Evolutionary conservation across 2,888 invertebrate genomes (phyloP), one percentile per base, ranked within the genome.

Genomic region (Drosophila kokeensis): DNA sequence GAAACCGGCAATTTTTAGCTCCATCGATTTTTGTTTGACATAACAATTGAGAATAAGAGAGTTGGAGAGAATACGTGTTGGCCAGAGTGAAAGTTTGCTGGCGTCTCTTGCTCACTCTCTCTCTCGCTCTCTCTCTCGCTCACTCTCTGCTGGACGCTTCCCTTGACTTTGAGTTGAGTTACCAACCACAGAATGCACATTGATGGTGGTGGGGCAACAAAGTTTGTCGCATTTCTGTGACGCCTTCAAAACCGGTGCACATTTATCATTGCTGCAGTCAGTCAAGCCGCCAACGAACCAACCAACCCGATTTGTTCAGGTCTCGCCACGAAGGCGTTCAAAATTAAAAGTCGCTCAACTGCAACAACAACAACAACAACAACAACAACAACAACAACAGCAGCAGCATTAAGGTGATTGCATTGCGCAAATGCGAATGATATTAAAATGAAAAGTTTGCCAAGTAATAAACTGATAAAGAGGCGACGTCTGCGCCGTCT

Each of bases 341-440:
- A 92, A 91, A 91, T 92, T 91, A 89, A 91, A 92, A 91, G 91
- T 86, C 90, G 83, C 90, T 86, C 85, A 82, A 76, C 78, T 73
- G 72, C 72, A 68, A 27, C 63, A 76, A 57, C 77, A 67, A 53
- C 73, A 74, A n/a, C 42, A 64, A 57, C 65, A 76, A n/a, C 32
- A 52, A 21, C 24, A 36, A 36, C 62, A 74, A n/a, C 42, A 64
- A 57, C 65, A 76, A n/a, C 32, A 52, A 21, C 24, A 36, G 32
- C 62, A 59, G 49, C 73, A 73, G 42, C 80, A 75, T 76, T 68
- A 65, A 78, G 65, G 68, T 82, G 62, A 81, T 81, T 76, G 87
- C 80, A 83, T 77, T 78, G 78, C 87, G 80, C 89, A 82, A 83
- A 80, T 87, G 83, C 86, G 80, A 89, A 83, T 81, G 84, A 87